These are phyloP conservation scores for Toxostoma redivivum DNA, from an alignment of 2,113 vertebrate genomes.

Conservation along the genomic window DNA sequence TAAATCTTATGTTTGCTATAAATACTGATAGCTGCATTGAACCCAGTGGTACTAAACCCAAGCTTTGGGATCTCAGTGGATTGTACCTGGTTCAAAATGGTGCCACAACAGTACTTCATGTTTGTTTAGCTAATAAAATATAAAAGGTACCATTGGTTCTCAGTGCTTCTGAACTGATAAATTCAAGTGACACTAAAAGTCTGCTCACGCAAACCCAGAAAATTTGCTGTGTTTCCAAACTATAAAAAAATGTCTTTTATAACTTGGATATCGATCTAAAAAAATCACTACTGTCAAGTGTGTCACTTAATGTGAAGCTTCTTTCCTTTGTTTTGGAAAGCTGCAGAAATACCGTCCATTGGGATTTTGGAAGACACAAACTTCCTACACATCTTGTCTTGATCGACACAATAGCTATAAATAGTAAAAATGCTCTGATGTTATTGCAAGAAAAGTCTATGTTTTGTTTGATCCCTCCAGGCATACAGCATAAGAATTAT, in stretches of 20 bases:
- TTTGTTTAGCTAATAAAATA: slow-evolving; percentile 45
- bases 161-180: background rate
- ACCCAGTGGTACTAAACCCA: background rate
- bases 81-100: background rate
- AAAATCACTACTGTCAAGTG: background rate
- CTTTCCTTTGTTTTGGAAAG: background rate
- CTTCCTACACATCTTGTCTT: background rate
- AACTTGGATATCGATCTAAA: background rate
- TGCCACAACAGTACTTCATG: background rate
- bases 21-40: slow-evolving; percentile 1
- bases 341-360: background rate
- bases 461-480: background rate
- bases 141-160: background rate
- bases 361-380: background rate
- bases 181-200: slow-evolving; percentile 5
- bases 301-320: background rate
- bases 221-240: background rate
- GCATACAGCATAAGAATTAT: background rate
- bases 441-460: background rate
- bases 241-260: background rate
- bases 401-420: background rate
- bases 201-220: background rate
- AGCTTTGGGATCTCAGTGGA: background rate
- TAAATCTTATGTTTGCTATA: background rate
- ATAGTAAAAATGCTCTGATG: background rate